Percentiles rank a stretch among this genome's conserved stretches.
These are phyloP conservation scores for Mola mola DNA, from an alignment of 2,113 vertebrate species.

Conservation along the genomic window DNA sequence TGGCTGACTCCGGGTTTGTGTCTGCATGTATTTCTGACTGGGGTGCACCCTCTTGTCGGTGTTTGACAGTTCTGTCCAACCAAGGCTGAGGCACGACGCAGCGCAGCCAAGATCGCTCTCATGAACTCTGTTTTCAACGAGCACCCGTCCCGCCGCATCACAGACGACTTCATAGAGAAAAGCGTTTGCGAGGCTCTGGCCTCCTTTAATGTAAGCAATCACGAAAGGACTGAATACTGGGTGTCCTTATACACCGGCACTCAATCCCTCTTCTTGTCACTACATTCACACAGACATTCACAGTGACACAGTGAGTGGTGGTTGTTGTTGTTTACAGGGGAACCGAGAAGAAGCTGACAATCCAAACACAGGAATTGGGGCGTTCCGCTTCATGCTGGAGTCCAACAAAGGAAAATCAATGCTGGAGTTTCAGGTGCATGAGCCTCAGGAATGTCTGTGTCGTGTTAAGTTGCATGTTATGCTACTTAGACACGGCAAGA, in stretches of 20 bases:
- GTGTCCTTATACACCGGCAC: too few species aligned
- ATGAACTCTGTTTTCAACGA: constrained; percentile 99
- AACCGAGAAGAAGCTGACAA: constrained; percentile 95
- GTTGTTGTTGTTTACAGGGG: constrained; percentile 81
- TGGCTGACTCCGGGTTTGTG: not conserved
- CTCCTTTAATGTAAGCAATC: constrained; percentile 94
- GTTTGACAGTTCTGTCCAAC: constrained; percentile 93
- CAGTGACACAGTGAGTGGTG: too few species aligned
- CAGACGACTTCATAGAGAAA: constrained; percentile 97
- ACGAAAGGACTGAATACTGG: too few species aligned
- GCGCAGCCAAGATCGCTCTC: constrained; percentile 95
- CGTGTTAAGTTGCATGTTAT: too few species aligned
- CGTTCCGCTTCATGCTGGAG: constrained; percentile 98
- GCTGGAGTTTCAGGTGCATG: constrained; percentile 96
- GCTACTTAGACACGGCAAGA: too few species aligned
- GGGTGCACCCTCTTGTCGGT: too few species aligned
- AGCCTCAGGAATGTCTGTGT: constrained; percentile 10
- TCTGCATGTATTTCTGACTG: constrained; percentile 2
- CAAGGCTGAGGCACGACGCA: constrained; percentile 93
- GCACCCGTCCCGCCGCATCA: constrained; percentile 95
- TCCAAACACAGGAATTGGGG: constrained; percentile 95
- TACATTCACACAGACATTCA: too few species aligned
- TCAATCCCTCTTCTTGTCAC: too few species aligned
- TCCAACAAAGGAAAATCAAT: constrained; percentile 99
- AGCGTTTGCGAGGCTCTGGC: constrained; percentile 94